Percentiles rank a stretch among this genome's conserved stretches.
Conservation (phyloP, 2,888 invertebrate species). For the Macrostomum cliftonense region DNA sequence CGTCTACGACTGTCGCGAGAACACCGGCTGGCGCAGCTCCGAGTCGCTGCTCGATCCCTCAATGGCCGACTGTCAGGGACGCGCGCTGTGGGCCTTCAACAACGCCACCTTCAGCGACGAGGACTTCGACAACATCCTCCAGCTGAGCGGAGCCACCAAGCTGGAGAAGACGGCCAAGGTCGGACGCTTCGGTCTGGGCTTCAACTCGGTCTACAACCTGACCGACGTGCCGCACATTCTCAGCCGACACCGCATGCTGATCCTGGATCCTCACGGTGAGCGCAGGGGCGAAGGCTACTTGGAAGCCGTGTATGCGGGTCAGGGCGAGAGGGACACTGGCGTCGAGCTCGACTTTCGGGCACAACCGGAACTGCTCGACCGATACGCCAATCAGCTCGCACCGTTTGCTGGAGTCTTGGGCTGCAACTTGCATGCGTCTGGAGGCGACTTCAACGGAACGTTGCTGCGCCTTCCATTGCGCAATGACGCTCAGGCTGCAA, state of each 20-base stretch:
- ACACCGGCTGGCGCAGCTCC: no score
- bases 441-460: slow-evolving; percentile 20
- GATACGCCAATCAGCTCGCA: slow-evolving; percentile 21
- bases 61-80: slow-evolving; percentile 27
- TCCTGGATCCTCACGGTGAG: slow-evolving; percentile 28
- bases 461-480: slow-evolving; percentile 30
- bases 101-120: slow-evolving; percentile 23
- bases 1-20: slow-evolving; percentile 22
- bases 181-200: slow-evolving; percentile 30
- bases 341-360: no score
- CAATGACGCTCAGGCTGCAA: slow-evolving; percentile 19
- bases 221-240: slow-evolving; percentile 31
- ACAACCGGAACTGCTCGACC: slow-evolving; percentile 15
- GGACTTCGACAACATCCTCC: slow-evolving; percentile 26
- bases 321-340: no score
- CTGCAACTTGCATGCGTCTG: no score
- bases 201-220: no score
- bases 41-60: no score
- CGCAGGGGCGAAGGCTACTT: slow-evolving; percentile 15
- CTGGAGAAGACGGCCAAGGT: slow-evolving; percentile 21
- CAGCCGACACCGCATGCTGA: slow-evolving; percentile 22
- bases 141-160: slow-evolving; percentile 26
- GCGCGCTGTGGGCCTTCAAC: slow-evolving; percentile 29
- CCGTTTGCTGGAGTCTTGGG: slow-evolving; percentile 23
- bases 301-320: no score